These are phyloP conservation scores for Brachionus sp. DNA, from an alignment of 1,140 invertebrate species.

Conservation along the genomic window DNA sequence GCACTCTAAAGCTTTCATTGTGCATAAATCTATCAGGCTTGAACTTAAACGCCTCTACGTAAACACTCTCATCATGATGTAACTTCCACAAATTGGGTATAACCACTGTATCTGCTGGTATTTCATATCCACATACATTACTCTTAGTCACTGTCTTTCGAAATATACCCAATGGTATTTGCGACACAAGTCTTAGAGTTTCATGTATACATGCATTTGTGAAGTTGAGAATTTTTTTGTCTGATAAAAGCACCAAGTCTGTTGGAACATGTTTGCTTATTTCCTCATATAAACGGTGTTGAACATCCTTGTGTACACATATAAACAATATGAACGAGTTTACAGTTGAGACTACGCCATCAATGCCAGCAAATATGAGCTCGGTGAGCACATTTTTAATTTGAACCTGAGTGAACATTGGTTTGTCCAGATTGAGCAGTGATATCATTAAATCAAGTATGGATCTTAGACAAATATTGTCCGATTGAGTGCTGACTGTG, in stretches of 20 bases:
- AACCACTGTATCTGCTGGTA: slow-evolving; percentile 18
- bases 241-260: neutral
- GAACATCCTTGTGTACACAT: neutral
- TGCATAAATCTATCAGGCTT: slow-evolving; percentile 6
- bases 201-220: neutral
- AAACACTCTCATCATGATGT: slow-evolving; percentile 23
- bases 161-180: neutral
- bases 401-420: neutral
- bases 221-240: neutral
- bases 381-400: neutral
- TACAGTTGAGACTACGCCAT: neutral
- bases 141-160: neutral
- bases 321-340: slow-evolving; percentile 5
- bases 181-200: neutral
- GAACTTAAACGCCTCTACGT: neutral
- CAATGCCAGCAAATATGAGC: neutral
- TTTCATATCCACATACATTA: neutral
- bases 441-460: neutral
- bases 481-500: neutral
- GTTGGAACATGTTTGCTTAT: neutral
- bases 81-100: slow-evolving; percentile 41
- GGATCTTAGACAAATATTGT: neutral
- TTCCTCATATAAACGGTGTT: neutral
- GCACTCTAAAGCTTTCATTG: neutral
- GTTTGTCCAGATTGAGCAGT: neutral